Evolutionary conservation across 2,888 invertebrate genomes (phyloP), one percentile per base, ranked within the genome.

Genomic region (Stenodera caucasica): DNA sequence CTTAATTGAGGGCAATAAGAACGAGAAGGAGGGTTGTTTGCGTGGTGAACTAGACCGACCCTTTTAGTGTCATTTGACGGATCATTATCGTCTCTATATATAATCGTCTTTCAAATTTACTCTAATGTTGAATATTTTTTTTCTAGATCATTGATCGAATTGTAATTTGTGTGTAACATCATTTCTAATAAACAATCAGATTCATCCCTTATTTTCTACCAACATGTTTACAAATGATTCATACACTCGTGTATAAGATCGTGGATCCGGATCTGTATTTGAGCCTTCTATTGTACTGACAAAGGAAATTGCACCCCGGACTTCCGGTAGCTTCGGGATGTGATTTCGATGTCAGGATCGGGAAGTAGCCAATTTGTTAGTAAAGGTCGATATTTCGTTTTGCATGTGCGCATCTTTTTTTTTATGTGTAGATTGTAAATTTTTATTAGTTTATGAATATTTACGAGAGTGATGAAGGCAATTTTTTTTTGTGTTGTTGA

Each of bases 291-390:
- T 75, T 73, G 76, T 75, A 72, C 69, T 73, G 74, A 63, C 71
- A 72, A 73, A 69, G 75, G 76, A 76, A 77, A 76, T 76, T 76
- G 74, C 74, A 70, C 73, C 74, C 76, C 77, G 75, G 76, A 76
- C 76, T 75, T 77, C 77, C 77, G 74, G 63, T 65, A 67, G 69
- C 74, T 72, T 72, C 70, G 73, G 73, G 73, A 71, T 72, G 72
- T 67, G 70, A 73, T 73, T 75, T 74, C 67, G 70, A 72, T 70
- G 71, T 70, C 73, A 72, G 70, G 70, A 75, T 74, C 70, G 72
- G 75, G 75, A 76, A 76, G 76, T 75, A 73, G 69, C 75, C 75
- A 75, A 77, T 76, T 77, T 77, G 75, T 74, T 72, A 71, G 67
- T 55, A n/a, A 21, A 37, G 70, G 69, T 72, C 74, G 70, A 74